A percentile compares a stretch with the other conserved stretches of the same genome.
Evolutionary conservation across 2,797 vertebrate genomes (phyloP).

Genomic region (Odontamblyopus rebecca): DNA sequence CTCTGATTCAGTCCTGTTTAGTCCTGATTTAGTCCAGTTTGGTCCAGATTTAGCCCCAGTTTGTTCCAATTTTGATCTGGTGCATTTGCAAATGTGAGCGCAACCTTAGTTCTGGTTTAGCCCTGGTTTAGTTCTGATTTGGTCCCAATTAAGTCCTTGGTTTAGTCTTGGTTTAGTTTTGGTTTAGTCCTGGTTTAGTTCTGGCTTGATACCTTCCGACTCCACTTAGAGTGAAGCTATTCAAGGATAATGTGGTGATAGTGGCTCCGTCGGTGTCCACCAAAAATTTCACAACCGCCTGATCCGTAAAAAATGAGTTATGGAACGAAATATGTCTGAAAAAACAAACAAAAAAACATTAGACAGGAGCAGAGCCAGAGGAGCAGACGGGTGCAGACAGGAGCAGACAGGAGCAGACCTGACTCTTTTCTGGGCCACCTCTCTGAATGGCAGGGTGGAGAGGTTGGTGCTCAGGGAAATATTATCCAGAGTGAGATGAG

Average conservation of each 20-base stretch:
- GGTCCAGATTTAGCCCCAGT: neutral
- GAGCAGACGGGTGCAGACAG: neutral
- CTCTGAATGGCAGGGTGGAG: conserved; percentile 34
- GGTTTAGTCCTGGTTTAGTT: neutral
- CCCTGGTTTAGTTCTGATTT: neutral
- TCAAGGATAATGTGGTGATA: accelerated
- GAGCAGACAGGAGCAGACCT: conserved; percentile 35
- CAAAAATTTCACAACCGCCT: conserved; percentile 21
- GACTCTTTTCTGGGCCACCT: conserved; percentile 25
- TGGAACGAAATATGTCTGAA: conserved; percentile 33
- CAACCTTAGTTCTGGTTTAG: neutral
- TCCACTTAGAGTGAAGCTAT: conserved; percentile 25
- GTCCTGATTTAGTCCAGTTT: neutral
- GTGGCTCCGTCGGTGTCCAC: conserved; percentile 8
- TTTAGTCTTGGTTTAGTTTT: neutral
- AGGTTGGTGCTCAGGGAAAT: conserved; percentile 17
- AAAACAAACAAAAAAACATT: neutral
- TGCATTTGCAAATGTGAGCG: neutral
- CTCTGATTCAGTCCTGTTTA: neutral
- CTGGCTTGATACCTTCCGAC: conserved; percentile 43
- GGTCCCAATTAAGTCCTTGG: neutral
- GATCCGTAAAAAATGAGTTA: conserved; percentile 30
- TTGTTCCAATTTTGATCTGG: neutral
- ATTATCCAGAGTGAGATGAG: conserved; percentile 35
- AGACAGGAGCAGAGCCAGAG: neutral